These are phyloP conservation scores for Iphiclides podalirius DNA, from an alignment of 2,888 invertebrate genomes.

Conservation along the genomic window DNA sequence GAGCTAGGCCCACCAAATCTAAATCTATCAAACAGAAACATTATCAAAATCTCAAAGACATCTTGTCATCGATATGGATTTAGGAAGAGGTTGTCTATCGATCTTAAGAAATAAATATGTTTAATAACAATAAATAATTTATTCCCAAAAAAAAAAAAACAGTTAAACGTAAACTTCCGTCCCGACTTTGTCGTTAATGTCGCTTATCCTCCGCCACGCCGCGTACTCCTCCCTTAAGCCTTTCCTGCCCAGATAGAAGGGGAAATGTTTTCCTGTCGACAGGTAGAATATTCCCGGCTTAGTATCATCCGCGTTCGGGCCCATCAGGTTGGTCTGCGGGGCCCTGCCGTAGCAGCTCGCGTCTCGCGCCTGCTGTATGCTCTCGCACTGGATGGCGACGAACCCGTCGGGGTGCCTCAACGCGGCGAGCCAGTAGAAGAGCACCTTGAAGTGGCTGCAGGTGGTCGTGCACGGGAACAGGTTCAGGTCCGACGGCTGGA, in stretches of 20 bases:
- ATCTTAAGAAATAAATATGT: no score
- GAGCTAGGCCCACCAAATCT: no score
- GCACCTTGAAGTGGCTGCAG: conserved; percentile 66
- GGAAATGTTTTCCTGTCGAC: conserved; percentile 54
- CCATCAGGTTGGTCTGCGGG: conserved; percentile 56
- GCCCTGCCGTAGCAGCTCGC: conserved; percentile 48
- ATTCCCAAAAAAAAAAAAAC: not conserved
- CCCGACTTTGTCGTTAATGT: conserved; percentile 56
- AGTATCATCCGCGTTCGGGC: conserved; percentile 44
- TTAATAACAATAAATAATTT: not conserved
- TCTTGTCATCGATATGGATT: no score
- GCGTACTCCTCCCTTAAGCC: conserved; percentile 55
- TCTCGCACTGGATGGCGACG: conserved; percentile 54
- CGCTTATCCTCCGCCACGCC: conserved; percentile 53
- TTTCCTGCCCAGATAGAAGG: conserved; percentile 58
- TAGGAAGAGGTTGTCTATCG: no score
- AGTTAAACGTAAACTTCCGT: conserved; percentile 53
- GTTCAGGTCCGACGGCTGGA: conserved; percentile 59
- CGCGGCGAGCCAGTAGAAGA: conserved; percentile 56
- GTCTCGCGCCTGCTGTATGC: conserved; percentile 63
- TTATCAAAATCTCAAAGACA: no score
- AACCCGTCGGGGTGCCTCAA: conserved; percentile 58
- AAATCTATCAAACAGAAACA: no score
- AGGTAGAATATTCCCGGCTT: conserved; percentile 61
- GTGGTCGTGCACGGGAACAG: conserved; percentile 58